Evolutionary conservation across 2,888 invertebrate species (phyloP).

Genomic region (Rhimphoctona megacephalus): DNA sequence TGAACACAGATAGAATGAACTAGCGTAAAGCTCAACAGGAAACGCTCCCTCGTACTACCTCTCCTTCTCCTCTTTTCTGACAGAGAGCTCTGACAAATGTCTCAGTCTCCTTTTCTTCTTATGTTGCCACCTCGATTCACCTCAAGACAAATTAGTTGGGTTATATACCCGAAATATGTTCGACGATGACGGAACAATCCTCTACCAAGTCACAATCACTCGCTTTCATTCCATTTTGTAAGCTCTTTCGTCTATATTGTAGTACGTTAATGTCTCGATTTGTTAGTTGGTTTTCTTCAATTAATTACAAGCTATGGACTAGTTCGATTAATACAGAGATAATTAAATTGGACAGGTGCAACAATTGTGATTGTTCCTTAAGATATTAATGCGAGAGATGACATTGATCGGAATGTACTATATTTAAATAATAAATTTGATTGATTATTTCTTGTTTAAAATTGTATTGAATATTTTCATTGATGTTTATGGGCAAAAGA

Average conservation of each 20-base stretch:
- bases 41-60: not conserved
- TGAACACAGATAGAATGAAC: not conserved
- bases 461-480: not conserved
- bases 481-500: not conserved
- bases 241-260: not conserved
- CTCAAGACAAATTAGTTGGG: constrained; percentile 4
- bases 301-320: not conserved
- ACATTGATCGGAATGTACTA: not conserved
- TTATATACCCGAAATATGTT: constrained; percentile 3
- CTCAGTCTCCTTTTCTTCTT: not conserved
- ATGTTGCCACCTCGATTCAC: not conserved
- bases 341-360: not conserved
- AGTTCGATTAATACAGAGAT: not conserved
- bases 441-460: not conserved
- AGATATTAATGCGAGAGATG: not conserved
- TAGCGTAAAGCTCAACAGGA: constrained; percentile 1
- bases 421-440: not conserved
- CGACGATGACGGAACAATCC: constrained; percentile 17
- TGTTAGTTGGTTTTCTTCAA: not conserved
- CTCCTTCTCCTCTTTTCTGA: not conserved
- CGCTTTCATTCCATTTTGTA: not conserved
- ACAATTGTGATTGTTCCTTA: not conserved
- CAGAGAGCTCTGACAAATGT: not conserved
- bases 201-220: not conserved
- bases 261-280: not conserved